Evolutionary conservation across 2,797 vertebrate genomes (phyloP).

Genomic region (Molossus alvarezi): DNA sequence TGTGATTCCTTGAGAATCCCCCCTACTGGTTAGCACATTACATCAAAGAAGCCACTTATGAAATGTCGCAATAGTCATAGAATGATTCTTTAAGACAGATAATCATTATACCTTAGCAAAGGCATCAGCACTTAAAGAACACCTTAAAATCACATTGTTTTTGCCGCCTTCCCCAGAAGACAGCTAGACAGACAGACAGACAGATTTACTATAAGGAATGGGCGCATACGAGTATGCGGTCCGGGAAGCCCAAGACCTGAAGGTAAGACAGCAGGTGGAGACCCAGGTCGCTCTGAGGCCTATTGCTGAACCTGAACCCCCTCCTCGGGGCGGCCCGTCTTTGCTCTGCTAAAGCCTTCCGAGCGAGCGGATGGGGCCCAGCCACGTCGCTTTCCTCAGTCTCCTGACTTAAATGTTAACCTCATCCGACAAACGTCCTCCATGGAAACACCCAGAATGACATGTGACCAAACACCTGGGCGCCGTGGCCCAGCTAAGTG

Average conservation of each 20-base stretch:
- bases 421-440: neutral
- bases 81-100: too few relatives aligned
- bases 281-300: too few relatives aligned
- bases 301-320: too few relatives aligned
- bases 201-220: too few relatives aligned
- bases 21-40: fast-evolving
- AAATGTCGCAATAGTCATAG: neutral
- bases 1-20: neutral
- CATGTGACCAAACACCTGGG: too few relatives aligned
- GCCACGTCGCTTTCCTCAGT: too few relatives aligned
- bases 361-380: neutral
- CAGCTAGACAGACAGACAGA: fast-evolving
- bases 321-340: too few relatives aligned
- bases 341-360: neutral
- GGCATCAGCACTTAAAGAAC: neutral
- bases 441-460: neutral
- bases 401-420: neutral
- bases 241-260: too few relatives aligned
- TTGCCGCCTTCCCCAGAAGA: neutral
- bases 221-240: too few relatives aligned
- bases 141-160: fast-evolving
- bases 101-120: neutral
- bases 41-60: neutral
- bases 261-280: too few relatives aligned
- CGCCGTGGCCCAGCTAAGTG: neutral